phyloP scores from a whole-genome alignment of 2,113 vertebrate genomes.

The Arizona elegans region DNA sequence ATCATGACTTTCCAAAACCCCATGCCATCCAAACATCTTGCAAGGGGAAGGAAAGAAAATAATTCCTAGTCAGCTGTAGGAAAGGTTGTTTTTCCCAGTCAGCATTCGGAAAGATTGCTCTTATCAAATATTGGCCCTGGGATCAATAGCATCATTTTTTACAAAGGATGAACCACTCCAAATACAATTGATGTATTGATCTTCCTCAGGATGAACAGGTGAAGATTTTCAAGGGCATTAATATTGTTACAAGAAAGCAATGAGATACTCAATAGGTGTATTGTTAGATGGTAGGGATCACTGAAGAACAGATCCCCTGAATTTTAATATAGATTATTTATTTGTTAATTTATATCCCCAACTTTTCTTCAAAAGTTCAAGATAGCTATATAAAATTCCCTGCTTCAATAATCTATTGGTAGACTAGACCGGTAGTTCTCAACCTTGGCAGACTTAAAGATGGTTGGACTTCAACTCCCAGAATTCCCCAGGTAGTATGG shows the following conservation, averaged over 20 bases:
- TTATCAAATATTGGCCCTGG: not conserved
- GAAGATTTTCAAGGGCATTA: not conserved
- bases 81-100: not conserved
- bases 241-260: not conserved
- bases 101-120: not conserved
- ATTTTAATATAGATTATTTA: not conserved
- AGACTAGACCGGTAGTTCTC: not conserved
- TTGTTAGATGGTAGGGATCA: not conserved
- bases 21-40: not conserved
- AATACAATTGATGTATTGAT: not conserved
- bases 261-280: not conserved
- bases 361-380: not conserved
- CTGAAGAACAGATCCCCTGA: not conserved
- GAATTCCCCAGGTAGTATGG: not conserved
- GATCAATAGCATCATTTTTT: not conserved
- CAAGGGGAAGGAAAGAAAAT: not conserved
- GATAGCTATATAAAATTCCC: not conserved
- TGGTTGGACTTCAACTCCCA: not conserved
- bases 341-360: not conserved
- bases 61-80: not conserved
- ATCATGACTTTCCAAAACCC: not conserved
- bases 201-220: not conserved
- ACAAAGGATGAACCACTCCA: not conserved
- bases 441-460: not conserved
- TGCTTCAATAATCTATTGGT: not conserved